Conservation (phyloP, 2,888 invertebrate genomes). For the Apamea epomidion region DNA sequence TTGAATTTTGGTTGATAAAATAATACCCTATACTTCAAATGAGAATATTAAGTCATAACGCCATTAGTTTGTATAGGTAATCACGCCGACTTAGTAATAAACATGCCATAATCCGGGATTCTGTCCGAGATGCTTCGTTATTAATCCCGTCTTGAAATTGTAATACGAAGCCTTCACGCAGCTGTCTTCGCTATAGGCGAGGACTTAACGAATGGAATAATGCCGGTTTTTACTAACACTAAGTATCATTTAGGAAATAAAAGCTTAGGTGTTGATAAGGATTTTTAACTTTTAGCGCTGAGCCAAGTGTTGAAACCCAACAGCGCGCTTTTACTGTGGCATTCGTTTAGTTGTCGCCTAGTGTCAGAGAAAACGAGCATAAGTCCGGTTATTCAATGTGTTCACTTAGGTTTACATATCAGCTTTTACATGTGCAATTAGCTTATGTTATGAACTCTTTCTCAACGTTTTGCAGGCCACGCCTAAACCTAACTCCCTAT, state of each 20-base stretch:
- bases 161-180: conserved; percentile 15
- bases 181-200: not conserved
- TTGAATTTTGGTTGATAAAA: not conserved
- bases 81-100: conserved; percentile 17
- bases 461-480: no score
- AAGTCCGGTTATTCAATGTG: not conserved
- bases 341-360: not conserved
- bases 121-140: conserved; percentile 18
- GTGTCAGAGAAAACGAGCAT: not conserved
- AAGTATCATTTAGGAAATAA: not conserved
- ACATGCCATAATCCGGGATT: not conserved
- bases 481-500: no score
- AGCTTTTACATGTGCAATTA: not conserved
- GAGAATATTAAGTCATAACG: not conserved
- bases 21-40: not conserved
- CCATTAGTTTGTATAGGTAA: conserved; percentile 16
- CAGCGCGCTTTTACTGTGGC: not conserved
- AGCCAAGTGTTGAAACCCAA: not conserved
- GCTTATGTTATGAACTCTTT: not conserved
- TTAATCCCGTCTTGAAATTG: conserved; percentile 38
- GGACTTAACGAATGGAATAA: not conserved
- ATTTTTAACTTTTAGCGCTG: not conserved
- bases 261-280: not conserved
- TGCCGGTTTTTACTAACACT: not conserved
- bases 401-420: not conserved